Evolutionary conservation across 2,888 invertebrate species (phyloP).

Genomic region (Apamea anceps): DNA sequence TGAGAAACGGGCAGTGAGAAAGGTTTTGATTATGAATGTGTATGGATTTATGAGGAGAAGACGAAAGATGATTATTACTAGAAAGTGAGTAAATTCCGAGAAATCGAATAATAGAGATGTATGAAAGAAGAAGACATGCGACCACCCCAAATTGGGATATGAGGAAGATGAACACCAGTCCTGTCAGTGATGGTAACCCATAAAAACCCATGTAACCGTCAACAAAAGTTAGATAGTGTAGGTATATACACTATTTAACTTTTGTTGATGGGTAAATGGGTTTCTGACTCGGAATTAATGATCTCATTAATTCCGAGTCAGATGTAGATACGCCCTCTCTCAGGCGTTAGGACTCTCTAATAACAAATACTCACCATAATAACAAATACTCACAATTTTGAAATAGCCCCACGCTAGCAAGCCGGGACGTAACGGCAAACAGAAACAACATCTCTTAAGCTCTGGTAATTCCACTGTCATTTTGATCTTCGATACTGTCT

Average conservation of each 20-base stretch:
- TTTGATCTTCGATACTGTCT: constrained; percentile 14
- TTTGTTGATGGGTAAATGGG: too few relatives aligned
- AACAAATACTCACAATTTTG: constrained; percentile 63
- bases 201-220: neutral
- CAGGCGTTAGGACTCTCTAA: too few relatives aligned
- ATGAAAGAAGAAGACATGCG: neutral
- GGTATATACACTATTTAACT: too few relatives aligned
- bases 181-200: too few relatives aligned
- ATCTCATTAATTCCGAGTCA: neutral
- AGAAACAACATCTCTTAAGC: constrained; percentile 57
- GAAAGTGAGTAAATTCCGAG: neutral
- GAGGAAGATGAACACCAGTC: neutral
- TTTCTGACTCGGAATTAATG: too few relatives aligned
- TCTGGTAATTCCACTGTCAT: constrained; percentile 47
- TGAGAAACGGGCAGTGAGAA: too few relatives aligned
- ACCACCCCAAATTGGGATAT: neutral
- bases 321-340: neutral
- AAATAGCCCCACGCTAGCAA: constrained; percentile 60
- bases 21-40: neutral
- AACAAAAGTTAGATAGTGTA: neutral
- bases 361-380: constrained; percentile 65
- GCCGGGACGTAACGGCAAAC: constrained; percentile 59
- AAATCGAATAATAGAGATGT: neutral
- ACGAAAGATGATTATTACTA: neutral
- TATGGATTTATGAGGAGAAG: too few relatives aligned